Percentiles rank a stretch among this genome's conserved stretches.
These are phyloP conservation scores for Bellardia bayeri DNA, from an alignment of 2,888 invertebrate species.

Conservation along the genomic window DNA sequence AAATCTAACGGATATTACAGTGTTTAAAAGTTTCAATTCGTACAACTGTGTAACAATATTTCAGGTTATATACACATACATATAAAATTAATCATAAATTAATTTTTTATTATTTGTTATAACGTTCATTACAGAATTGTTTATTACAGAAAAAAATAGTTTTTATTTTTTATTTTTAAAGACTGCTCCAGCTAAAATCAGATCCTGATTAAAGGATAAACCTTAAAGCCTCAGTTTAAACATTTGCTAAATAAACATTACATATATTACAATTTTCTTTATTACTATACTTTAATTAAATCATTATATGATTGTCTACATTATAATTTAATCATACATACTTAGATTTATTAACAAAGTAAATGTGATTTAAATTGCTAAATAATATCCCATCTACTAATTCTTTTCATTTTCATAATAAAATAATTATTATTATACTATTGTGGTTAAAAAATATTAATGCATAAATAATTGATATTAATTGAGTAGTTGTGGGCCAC, in stretches of 20 bases:
- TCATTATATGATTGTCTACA: neutral
- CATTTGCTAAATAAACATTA: no score
- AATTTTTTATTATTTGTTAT: no score
- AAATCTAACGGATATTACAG: slow-evolving; percentile 41
- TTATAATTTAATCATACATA: neutral
- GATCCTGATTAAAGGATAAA: no score
- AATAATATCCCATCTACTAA: neutral
- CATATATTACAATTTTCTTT: no score
- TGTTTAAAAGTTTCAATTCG: slow-evolving; percentile 3
- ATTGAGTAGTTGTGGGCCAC: slow-evolving; percentile 18
- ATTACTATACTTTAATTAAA: no score
- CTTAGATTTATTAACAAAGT: neutral
- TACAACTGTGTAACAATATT: neutral
- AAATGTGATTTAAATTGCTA: slow-evolving; percentile 25
- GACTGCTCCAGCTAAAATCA: no score
- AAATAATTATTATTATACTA: slow-evolving; percentile 9
- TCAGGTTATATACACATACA: neutral
- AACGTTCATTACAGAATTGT: no score
- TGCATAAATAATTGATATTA: slow-evolving; percentile 30
- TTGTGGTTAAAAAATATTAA: slow-evolving; percentile 18
- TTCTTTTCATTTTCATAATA: neutral
- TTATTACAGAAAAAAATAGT: no score
- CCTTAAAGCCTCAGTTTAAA: no score
- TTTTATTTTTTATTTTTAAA: no score
- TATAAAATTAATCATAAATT: no score